Evolutionary conservation across 2,113 vertebrate genomes (phyloP), one percentile per base, ranked within the genome.

Genomic region (Lathamus discolor): DNA sequence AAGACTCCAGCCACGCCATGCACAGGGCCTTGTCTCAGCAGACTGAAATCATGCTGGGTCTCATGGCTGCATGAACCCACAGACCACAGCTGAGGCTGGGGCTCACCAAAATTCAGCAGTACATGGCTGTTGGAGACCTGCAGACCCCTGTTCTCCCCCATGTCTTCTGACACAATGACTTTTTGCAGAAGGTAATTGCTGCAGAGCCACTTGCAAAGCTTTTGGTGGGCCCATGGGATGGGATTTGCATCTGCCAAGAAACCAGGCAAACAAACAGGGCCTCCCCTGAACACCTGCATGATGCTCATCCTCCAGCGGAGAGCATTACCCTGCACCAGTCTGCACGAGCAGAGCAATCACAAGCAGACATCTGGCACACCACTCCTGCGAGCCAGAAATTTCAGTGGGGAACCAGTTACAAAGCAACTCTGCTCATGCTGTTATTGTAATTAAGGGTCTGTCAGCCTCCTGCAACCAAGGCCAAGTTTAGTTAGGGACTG

Each of bases 401-500:
- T 84, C 95, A 96, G 79, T 51, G 57, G 93, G 93, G 80, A 94
- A 10, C 49, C 81, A 88, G 86, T 86, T 70, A 94, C 88, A 88
- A 93, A 95, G 86, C 94, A 80, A n/a, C 82, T 31, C 44, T 81
- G 88, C 83, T 94, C 90, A 52, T 0, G 59, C 85, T 80, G 91
- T 74, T 95, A 76, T 66, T 92, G 52, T 95, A 96, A 97, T 93
- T 91, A 96, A 94, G 82, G 64, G 57, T 92, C 74, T 93, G 95
- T 68, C 94, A 96, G 87, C 68, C 75, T 90, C 62, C 68, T 44
- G 52, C 87, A 95, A 49, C 13, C 41, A 46, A 46, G 63, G 83
- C 76, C 95, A 91, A 90, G 85, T 88, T 85, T 79, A 77, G 63
- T 87, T 33, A 88, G 81, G 69, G 91, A 94, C 33, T 44, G 92